These are phyloP conservation scores for Drosophila punjabiensis DNA, from an alignment of 1,140 invertebrate genomes.

Conservation along the genomic window DNA sequence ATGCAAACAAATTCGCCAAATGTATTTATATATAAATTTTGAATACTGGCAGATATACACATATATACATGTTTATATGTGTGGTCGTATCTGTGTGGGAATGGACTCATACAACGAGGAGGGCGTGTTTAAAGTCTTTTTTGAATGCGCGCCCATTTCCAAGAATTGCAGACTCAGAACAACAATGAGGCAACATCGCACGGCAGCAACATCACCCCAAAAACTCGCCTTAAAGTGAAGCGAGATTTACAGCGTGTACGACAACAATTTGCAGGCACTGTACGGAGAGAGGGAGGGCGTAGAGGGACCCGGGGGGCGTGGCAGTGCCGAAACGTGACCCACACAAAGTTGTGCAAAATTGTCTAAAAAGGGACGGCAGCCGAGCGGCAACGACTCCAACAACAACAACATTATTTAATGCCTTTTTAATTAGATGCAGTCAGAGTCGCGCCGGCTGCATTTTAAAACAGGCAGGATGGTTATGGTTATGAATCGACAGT, in stretches of 20 bases:
- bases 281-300: constrained; percentile 5
- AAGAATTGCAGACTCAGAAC: constrained; percentile 62
- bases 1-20: constrained; percentile 54
- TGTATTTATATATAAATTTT: constrained; percentile 30
- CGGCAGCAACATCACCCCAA: constrained; percentile 37
- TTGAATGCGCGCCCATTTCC: constrained; percentile 72
- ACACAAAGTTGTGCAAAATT: constrained; percentile 74
- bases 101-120: constrained; percentile 20
- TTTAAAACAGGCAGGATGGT: constrained; percentile 47
- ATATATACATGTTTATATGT: neutral
- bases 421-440: constrained; percentile 81
- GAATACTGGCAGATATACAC: neutral
- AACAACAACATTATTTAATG: constrained; percentile 71
- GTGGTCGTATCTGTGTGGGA: constrained; percentile 28
- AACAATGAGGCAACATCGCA: constrained; percentile 41
- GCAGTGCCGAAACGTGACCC: constrained; percentile 74
- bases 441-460: constrained; percentile 66
- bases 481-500: constrained; percentile 34
- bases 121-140: constrained; percentile 49
- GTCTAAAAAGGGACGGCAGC: constrained; percentile 47
- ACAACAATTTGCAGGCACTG: constrained; percentile 76
- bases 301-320: constrained; percentile 16
- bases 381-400: constrained; percentile 35
- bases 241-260: constrained; percentile 80
- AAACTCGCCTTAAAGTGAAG: constrained; percentile 66